Evolutionary conservation across 1,140 invertebrate genomes (phyloP).

Genomic region (Papilio machaon): DNA sequence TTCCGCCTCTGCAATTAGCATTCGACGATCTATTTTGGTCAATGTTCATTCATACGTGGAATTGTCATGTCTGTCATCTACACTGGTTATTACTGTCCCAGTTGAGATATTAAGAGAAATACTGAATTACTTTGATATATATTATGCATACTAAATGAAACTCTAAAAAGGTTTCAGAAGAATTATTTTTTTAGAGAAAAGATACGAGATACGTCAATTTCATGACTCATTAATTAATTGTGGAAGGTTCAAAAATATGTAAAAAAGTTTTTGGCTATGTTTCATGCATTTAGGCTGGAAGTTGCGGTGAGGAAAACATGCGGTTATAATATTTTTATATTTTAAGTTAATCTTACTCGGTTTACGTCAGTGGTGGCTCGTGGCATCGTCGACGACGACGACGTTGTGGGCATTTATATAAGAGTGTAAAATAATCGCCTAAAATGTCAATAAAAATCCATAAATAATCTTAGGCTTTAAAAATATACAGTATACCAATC

Average conservation of each 20-base stretch:
- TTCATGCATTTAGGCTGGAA: not conserved
- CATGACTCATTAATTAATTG: not conserved
- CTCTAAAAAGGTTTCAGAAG: not conserved
- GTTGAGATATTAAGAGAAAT: not conserved
- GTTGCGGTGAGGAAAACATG: not conserved
- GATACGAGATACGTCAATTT: not conserved
- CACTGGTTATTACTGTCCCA: constrained; percentile 16
- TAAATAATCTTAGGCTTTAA: too few species aligned
- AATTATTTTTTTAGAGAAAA: not conserved
- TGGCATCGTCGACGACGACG: too few species aligned
- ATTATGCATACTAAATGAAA: not conserved
- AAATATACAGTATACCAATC: too few species aligned
- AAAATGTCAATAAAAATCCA: too few species aligned
- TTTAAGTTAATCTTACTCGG: too few species aligned
- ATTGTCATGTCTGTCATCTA: constrained; percentile 24
- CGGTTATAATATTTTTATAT: too few species aligned
- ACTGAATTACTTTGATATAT: not conserved
- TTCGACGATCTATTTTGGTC: constrained; percentile 14
- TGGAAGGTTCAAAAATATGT: not conserved
- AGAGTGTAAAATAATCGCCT: too few species aligned
- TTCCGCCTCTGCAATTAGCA: constrained; percentile 2
- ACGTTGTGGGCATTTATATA: too few species aligned
- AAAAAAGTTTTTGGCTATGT: not conserved
- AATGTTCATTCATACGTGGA: constrained; percentile 3
- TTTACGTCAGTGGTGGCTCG: too few species aligned